Base-by-base conservation (phyloP, 1,140 invertebrate species). In the Tribolium castaneum region DNA sequence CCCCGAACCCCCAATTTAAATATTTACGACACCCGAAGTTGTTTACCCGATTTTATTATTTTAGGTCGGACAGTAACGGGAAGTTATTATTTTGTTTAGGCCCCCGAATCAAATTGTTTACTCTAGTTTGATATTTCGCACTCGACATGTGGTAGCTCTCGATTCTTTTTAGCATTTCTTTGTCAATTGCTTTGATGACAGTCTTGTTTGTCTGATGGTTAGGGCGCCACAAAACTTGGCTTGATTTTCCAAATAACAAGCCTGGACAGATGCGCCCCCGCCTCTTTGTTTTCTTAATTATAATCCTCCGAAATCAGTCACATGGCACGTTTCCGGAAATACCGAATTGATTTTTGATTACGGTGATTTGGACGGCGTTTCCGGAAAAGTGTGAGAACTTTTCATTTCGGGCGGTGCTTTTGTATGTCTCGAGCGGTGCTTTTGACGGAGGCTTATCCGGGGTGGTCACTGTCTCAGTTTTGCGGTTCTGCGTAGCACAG, bases 401-500 rank as follows among this genome's bases (percentile, higher is more conserved):
- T 62, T 25, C 22, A 54, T 30, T 30, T 5, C 25, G 6, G 6
- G 25, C 25, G 25, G 25, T 30, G 25, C 3, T 30, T 30, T 30
- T 4, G 25, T 30, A 4, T 30, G 25, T 30, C 25, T 30, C 25
- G 25, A 3, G 25, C 25, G 25, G 39, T 59, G 56, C 66, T 78
- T 39, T 74, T 75, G 51, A 75, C 71, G 12, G 66, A 49, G 71
- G 77, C 52, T 78, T 78, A 78, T 34, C 66, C 77, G 54, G 77
- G 77, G 77, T 78, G 77, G 77, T 35, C 77, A 62, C 10, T 66
- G 56, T 74, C 12, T 76, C 75, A 49, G 5, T 12, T 62, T 35
- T 12, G 7, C 35, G 45, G 10, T 13, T 13, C 35, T 66, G 34
- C 10, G 39, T 77, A 70, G 10, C 19, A 66, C 49, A 70, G 14